Evolutionary conservation across 2,113 vertebrate species (phyloP).

Genomic region (Gadus macrocephalus): DNA sequence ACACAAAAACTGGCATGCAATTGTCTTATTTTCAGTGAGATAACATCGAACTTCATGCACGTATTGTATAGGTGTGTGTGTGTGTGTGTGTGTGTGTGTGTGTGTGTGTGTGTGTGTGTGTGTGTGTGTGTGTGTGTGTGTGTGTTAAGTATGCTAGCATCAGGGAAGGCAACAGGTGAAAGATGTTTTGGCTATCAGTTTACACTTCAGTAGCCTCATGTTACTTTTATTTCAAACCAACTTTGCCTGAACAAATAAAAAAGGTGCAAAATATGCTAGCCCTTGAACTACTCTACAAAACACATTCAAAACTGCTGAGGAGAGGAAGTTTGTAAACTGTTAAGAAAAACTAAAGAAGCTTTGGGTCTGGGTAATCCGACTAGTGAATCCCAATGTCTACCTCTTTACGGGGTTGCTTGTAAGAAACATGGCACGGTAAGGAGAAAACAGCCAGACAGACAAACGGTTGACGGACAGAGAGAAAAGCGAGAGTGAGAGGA

Average conservation of each 20-base stretch:
- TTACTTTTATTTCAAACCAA: neutral
- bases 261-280: constrained; percentile 21
- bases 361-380: no score
- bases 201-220: neutral
- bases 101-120: no score
- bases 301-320: constrained; percentile 2
- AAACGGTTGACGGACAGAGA: neutral
- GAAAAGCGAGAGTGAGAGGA: constrained; percentile 18
- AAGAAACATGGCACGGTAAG: neutral
- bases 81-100: no score
- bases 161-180: constrained; percentile 12
- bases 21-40: neutral
- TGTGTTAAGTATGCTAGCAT: neutral
- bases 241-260: constrained; percentile 14
- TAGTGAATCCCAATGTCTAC: no score
- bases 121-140: no score
- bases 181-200: neutral
- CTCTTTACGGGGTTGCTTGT: no score
- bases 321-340: no score
- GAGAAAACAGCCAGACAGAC: constrained; percentile 1
- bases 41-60: no score
- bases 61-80: no score
- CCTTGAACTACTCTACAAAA: constrained; percentile 28
- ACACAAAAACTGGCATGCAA: constrained; percentile 33
- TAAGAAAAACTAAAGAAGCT: no score